Evolutionary conservation across 2,888 invertebrate genomes (phyloP), one percentile per base, ranked within the genome.

Genomic region (Nematopogon swammerdamellus): DNA sequence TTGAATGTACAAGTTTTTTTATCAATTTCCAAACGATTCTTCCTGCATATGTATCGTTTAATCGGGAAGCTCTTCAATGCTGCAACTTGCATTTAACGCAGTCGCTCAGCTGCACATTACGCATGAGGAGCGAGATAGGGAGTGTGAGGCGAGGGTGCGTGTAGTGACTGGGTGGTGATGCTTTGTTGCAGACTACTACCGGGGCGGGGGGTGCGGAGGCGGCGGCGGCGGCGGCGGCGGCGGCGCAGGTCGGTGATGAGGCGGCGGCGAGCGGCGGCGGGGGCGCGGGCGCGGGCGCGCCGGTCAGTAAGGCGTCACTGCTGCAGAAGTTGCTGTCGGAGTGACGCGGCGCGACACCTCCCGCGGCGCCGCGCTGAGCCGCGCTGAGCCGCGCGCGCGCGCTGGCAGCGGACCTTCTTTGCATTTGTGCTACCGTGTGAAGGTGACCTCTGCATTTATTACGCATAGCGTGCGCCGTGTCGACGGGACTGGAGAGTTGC

Each of bases 251-350:
- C 52, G 62, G 55, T 57, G 60, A 48, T 48, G 61, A 53, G 57
- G 57, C 57, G 49, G 36, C 36, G 36, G 36, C 11, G 11, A 18
- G 46, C n/a, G 46, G 16, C 18, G 60, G 56, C 51, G 56, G 48
- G 52, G 56, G 52, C 53, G 58, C 54, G 54, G 56, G 55, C 50
- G 55, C 45, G 36, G 44, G 49, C 50, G 58, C 59, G 57, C 59
- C 63, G 56, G 59, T 60, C 50, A 57, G 87, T 76, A 88, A 85
- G 70, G 88, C 91, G 61, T 91, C 91, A 67, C 82, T 92, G 70
- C 84, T 92, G 63, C 91, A 92, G 82, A 91, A 92, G 77, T 82
- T 92, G 68, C 82, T 93, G 67, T 92, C 92, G 61, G 91, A 92
- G 84, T 88, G 85, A 36, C 36, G n/a, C n/a, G n/a, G n/a, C n/a